A percentile compares a stretch with the other conserved stretches of the same genome.
Conservation (phyloP, 1,140 invertebrate genomes). For the Lordiphosa collinella region DNA sequence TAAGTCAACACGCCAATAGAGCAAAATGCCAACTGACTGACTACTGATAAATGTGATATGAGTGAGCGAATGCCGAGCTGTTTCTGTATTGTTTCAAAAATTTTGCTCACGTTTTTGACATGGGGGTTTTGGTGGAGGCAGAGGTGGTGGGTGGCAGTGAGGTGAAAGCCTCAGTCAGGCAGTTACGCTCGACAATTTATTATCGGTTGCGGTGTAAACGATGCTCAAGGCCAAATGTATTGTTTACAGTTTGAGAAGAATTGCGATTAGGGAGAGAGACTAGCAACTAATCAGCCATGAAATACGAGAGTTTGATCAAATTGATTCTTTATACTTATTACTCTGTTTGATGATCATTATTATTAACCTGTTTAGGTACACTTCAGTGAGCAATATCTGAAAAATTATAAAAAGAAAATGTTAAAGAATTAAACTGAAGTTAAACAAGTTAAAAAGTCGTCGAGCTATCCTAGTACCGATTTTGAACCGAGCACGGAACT, state of each 20-base stretch:
- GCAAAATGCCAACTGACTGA: conserved; percentile 53
- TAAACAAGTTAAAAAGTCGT: too few relatives aligned
- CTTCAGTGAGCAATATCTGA: too few relatives aligned
- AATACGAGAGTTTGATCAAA: too few relatives aligned
- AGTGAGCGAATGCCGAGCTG: conserved; percentile 21
- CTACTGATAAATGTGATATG: conserved; percentile 60
- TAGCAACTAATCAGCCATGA: neutral
- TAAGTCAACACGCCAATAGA: conserved; percentile 60
- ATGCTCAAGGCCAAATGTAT: conserved; percentile 31
- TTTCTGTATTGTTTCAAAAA: conserved; percentile 14
- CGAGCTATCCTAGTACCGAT: too few relatives aligned
- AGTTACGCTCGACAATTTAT: conserved; percentile 3
- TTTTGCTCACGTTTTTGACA: conserved; percentile 42
- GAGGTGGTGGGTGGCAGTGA: conserved; percentile 12
- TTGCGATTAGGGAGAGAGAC: neutral
- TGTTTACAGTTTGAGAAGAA: conserved; percentile 17
- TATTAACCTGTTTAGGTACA: too few relatives aligned
- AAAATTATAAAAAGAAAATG: too few relatives aligned
- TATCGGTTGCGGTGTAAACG: conserved; percentile 24
- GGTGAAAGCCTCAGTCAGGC: conserved; percentile 26
- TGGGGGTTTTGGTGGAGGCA: conserved; percentile 1
- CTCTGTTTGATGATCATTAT: too few relatives aligned
- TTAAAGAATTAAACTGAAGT: too few relatives aligned
- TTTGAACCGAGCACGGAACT: too few relatives aligned
- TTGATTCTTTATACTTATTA: too few relatives aligned